phyloP scores from a whole-genome alignment of 2,797 vertebrate species.

The Eidolon dupreanum region DNA sequence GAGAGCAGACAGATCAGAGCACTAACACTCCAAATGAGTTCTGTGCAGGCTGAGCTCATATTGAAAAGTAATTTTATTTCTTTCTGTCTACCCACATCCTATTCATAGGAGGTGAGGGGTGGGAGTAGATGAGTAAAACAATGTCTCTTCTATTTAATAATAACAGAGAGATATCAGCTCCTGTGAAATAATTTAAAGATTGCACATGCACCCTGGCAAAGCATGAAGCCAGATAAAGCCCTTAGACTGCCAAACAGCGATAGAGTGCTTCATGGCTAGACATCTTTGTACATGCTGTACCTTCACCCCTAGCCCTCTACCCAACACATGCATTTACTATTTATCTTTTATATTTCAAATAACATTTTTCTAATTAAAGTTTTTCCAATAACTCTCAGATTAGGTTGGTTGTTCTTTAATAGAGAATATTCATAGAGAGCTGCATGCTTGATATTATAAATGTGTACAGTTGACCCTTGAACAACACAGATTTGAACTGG shows the following conservation, averaged over 20 bases:
- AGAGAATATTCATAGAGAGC: background rate
- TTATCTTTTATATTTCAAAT: background rate
- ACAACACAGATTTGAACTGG: background rate
- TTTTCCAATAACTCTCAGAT: background rate
- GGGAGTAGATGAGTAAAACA: slow-evolving; percentile 80
- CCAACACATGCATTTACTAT: background rate
- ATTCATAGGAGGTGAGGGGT: slow-evolving; percentile 78
- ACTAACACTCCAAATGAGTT: slow-evolving; percentile 84
- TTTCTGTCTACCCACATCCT: slow-evolving; percentile 83
- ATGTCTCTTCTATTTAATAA: slow-evolving; percentile 85
- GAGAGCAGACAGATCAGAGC: slow-evolving; percentile 80
- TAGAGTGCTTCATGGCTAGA: slow-evolving; percentile 76
- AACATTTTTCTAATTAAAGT: background rate
- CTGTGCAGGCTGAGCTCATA: slow-evolving; percentile 83
- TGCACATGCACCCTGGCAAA: slow-evolving; percentile 83
- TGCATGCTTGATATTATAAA: background rate
- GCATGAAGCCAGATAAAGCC: slow-evolving; percentile 83
- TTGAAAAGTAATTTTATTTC: slow-evolving; percentile 86
- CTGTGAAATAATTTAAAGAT: slow-evolving; percentile 86
- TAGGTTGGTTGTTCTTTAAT: background rate
- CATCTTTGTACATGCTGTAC: background rate
- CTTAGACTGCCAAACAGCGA: slow-evolving; percentile 79
- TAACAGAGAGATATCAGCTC: slow-evolving; percentile 84
- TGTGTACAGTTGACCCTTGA: background rate
- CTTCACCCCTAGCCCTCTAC: background rate